A percentile compares a stretch with the other conserved stretches of the same genome.
These are phyloP conservation scores for Muscicapa striata DNA, from an alignment of 2,797 vertebrate species.

Conservation along the genomic window DNA sequence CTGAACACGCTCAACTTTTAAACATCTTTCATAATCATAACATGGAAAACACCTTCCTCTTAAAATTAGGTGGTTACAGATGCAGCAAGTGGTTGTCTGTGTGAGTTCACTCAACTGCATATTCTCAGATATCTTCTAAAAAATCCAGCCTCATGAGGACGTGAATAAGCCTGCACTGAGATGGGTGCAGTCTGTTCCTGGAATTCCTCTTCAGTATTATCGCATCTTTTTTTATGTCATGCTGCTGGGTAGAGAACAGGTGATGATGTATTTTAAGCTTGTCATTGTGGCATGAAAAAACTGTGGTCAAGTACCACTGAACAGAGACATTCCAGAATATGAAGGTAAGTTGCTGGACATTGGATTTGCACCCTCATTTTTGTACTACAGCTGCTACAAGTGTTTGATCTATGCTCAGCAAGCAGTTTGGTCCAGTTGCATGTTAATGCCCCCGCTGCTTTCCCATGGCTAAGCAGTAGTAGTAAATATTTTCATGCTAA, in stretches of 20 bases:
- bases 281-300: not conserved
- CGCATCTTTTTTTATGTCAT: not conserved
- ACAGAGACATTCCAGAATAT: not conserved
- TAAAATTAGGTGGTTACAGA: not conserved
- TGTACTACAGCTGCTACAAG: not conserved
- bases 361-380: not conserved
- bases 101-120: not conserved
- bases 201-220: not conserved
- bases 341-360: not conserved
- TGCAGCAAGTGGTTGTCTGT: not conserved
- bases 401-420: not conserved
- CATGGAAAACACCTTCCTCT: not conserved
- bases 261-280: not conserved
- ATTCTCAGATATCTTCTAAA: not conserved
- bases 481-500: not conserved
- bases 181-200: not conserved
- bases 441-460: not conserved
- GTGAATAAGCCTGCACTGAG: not conserved
- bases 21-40: not conserved
- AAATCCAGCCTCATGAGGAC: not conserved
- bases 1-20: not conserved
- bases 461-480: not conserved
- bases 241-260: not conserved
- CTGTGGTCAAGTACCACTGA: accelerated
- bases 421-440: not conserved